A percentile compares a stretch with the other conserved stretches of the same genome.
These are phyloP conservation scores for Synanthedon formicaeformis DNA, from an alignment of 2,888 invertebrate genomes.

Conservation along the genomic window DNA sequence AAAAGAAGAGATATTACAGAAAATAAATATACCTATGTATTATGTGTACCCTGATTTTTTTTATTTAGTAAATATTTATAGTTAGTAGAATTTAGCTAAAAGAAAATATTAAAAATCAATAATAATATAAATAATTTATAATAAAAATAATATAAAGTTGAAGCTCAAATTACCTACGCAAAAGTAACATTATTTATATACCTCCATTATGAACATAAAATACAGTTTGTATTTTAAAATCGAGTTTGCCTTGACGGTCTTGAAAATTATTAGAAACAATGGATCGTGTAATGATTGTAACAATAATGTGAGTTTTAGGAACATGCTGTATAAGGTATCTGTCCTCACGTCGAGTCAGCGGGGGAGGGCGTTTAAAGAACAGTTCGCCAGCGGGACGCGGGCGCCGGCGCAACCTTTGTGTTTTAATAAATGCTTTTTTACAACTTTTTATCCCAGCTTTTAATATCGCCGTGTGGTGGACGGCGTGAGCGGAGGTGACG, in stretches of 20 bases:
- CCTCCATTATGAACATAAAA: background rate
- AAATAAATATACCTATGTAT: too few relatives aligned
- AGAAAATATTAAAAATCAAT: too few relatives aligned
- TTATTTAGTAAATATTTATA: too few relatives aligned
- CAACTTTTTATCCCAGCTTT: constrained; percentile 10
- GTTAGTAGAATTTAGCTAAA: too few relatives aligned
- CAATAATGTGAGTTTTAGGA: background rate
- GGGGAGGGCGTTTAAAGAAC: constrained; percentile 49
- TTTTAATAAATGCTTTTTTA: constrained; percentile 12
- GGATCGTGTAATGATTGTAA: background rate
- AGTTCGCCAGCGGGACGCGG: constrained; percentile 53
- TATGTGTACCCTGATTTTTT: too few relatives aligned
- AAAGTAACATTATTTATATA: too few relatives aligned
- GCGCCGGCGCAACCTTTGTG: constrained; percentile 61
- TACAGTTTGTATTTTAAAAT: background rate
- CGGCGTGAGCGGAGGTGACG: constrained; percentile 13
- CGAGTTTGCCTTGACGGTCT: background rate
- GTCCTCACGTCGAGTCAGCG: constrained; percentile 36
- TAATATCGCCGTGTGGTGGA: constrained; percentile 9
- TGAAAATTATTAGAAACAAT: background rate
- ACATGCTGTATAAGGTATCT: constrained; percentile 22
- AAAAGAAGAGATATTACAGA: too few relatives aligned
- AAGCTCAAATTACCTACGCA: too few relatives aligned
- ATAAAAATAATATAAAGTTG: too few relatives aligned
- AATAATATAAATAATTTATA: too few relatives aligned